Percentiles rank a stretch among this genome's conserved stretches.
These are phyloP conservation scores for Ophiodon elongatus DNA, from an alignment of 2,113 vertebrate species.

Conservation along the genomic window DNA sequence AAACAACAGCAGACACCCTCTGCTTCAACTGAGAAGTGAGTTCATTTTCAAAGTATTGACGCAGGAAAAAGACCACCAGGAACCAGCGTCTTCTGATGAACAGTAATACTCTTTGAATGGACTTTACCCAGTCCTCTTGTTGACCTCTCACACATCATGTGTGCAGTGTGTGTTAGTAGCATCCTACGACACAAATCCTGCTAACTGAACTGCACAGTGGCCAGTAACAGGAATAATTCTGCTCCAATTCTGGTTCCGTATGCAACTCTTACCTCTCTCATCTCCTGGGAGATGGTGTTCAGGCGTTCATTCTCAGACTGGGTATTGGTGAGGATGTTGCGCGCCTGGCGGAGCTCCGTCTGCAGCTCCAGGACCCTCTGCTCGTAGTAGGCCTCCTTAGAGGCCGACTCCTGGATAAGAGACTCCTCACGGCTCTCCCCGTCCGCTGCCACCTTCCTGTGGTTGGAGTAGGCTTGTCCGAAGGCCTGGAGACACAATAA, in stretches of 20 bases:
- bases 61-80: neutral
- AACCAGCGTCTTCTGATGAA: neutral
- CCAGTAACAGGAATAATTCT: neutral
- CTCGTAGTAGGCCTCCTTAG: constrained; percentile 97
- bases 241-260: neutral
- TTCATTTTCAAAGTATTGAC: neutral
- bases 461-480: constrained; percentile 96
- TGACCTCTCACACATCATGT: neutral
- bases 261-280: constrained; percentile 89
- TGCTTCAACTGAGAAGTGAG: neutral
- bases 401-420: constrained; percentile 96
- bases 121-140: neutral
- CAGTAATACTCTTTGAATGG: neutral
- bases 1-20: constrained; percentile 1
- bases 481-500: constrained; percentile 87
- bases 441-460: constrained; percentile 97
- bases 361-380: constrained; percentile 96
- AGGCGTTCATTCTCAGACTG: constrained; percentile 96
- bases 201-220: neutral
- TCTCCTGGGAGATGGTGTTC: constrained; percentile 89
- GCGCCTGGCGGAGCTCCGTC: constrained; percentile 92
- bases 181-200: neutral
- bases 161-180: neutral
- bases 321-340: constrained; percentile 91
- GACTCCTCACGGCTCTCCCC: constrained; percentile 98